Evolutionary conservation across 64 coral and sea anemone genomes (phyloP).

Genomic region (Hydrozoanthus tunicans): DNA sequence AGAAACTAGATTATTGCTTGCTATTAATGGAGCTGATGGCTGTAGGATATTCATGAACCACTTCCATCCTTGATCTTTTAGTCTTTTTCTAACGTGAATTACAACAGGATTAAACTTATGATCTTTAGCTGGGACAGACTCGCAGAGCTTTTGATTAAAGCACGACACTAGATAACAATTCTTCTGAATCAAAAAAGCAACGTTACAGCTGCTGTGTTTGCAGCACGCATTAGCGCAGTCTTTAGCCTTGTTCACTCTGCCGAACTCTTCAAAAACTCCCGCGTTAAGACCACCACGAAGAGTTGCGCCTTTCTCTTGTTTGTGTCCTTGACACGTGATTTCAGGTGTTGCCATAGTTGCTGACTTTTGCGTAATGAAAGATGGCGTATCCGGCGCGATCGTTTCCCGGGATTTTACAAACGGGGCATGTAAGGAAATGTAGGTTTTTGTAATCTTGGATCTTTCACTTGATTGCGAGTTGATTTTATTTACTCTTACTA

Average conservation of each 20-base stretch:
- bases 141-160: conserved; percentile 61
- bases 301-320: conserved; percentile 55
- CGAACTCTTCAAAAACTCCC: conserved; percentile 77
- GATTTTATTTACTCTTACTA: conserved; percentile 19
- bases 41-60: conserved; percentile 23
- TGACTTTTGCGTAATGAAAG: neutral
- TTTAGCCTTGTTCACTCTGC: conserved; percentile 33
- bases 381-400: neutral
- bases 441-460: neutral
- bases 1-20: neutral
- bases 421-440: neutral
- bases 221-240: conserved; percentile 75
- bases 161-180: conserved; percentile 88
- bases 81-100: conserved; percentile 64
- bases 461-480: neutral
- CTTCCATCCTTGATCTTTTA: neutral
- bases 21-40: neutral
- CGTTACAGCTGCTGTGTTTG: conserved; percentile 68
- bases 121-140: conserved; percentile 71
- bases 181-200: conserved; percentile 77
- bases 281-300: conserved; percentile 64
- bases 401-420: neutral
- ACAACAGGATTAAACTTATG: conserved; percentile 68
- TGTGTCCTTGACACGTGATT: neutral
- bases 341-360: neutral